These are phyloP conservation scores for Lanius collurio DNA, from an alignment of 2,113 vertebrate species.

Conservation along the genomic window DNA sequence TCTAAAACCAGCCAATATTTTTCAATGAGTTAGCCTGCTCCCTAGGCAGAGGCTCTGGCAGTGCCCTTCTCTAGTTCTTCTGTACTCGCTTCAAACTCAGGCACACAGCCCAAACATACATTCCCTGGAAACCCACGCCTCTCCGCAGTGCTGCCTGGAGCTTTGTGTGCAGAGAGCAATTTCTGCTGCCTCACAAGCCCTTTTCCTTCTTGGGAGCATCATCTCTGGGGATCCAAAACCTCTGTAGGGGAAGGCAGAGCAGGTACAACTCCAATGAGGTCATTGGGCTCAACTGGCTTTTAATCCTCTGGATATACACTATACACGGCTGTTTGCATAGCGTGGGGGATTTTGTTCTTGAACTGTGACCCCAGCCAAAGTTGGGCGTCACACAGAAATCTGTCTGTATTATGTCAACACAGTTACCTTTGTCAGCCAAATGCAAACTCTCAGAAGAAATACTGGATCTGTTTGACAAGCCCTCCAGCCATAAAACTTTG, in stretches of 20 bases:
- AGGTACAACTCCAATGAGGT: not conserved
- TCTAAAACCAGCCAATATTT: not conserved
- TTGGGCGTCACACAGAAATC: not conserved
- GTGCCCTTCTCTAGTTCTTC: not conserved
- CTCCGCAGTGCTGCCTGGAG: not conserved
- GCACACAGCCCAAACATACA: not conserved
- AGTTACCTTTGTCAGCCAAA: conserved; percentile 33
- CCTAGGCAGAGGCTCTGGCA: not conserved
- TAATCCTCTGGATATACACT: not conserved
- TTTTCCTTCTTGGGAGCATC: rapidly evolving
- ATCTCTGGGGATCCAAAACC: not conserved
- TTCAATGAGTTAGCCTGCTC: not conserved
- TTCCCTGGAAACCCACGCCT: not conserved
- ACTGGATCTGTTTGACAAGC: conserved; percentile 16
- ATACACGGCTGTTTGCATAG: not conserved
- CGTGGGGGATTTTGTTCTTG: not conserved
- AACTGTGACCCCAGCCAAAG: not conserved
- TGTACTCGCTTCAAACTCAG: not conserved
- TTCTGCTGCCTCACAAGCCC: not conserved
- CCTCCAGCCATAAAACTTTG: not conserved
- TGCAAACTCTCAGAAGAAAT: not conserved
- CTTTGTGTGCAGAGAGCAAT: not conserved
- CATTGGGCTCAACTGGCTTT: not conserved
- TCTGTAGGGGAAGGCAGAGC: not conserved
- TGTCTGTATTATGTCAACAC: not conserved